These are phyloP conservation scores for Melanostoma scalare DNA, from an alignment of 2,888 invertebrate genomes.

Conservation along the genomic window DNA sequence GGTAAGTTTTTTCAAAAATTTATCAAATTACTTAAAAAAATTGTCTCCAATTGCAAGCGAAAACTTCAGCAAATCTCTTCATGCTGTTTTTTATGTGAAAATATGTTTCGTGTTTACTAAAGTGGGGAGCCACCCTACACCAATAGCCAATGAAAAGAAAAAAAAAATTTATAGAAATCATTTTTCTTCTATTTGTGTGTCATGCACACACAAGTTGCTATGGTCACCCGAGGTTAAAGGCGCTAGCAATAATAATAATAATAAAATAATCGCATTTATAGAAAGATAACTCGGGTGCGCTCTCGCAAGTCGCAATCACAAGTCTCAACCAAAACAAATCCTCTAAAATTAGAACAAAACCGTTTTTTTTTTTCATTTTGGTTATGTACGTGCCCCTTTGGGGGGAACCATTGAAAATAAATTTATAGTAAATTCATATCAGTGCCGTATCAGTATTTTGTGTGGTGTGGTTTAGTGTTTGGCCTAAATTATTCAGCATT, in stretches of 20 bases:
- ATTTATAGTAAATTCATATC: conserved; percentile 51
- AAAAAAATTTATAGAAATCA: conserved; percentile 46
- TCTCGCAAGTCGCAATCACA: conserved; percentile 31
- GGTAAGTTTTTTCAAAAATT: conserved; percentile 55
- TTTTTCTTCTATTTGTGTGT: conserved; percentile 66
- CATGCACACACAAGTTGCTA: conserved; percentile 72
- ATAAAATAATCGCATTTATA: conserved; percentile 65
- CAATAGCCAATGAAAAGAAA: conserved; percentile 37
- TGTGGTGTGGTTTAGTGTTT: conserved; percentile 37
- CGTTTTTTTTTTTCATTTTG: conserved; percentile 35
- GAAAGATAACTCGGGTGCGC: conserved; percentile 48
- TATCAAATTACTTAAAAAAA: conserved; percentile 48
- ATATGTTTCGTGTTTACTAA: conserved; percentile 70
- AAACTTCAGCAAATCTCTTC: conserved; percentile 21
- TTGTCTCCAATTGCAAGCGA: conserved; percentile 22
- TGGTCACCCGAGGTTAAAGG: conserved; percentile 59
- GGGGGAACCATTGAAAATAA: no score
- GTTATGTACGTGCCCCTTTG: no score
- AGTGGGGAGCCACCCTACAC: conserved; percentile 56
- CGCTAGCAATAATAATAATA: conserved; percentile 70
- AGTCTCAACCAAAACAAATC: conserved; percentile 69
- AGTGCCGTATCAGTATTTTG: conserved; percentile 54
- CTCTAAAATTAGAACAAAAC: conserved; percentile 70
- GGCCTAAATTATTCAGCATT: conserved; percentile 68
- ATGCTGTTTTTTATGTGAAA: conserved; percentile 51